phyloP scores from a whole-genome alignment of 2,113 vertebrate species.

The Paramisgurnus dabryanus region DNA sequence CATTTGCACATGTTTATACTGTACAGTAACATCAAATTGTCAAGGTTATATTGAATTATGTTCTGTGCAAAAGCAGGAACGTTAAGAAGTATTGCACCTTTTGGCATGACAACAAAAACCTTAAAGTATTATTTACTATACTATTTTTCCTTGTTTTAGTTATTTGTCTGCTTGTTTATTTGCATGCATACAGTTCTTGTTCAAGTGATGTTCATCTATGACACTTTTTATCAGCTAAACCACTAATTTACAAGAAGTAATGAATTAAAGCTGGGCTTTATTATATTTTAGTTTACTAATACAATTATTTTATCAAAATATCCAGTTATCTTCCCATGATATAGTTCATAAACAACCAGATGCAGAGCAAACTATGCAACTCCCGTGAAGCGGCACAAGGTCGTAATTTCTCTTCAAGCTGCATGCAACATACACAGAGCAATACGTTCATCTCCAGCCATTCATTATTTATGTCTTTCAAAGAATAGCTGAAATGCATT shows the following conservation, averaged over 20 bases:
- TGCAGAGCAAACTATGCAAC: neutral
- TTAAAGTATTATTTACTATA: too few relatives aligned
- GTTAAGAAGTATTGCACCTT: too few relatives aligned
- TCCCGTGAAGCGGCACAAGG: neutral
- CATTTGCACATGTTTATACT: too few relatives aligned
- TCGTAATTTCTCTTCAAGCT: slow-evolving; percentile 39
- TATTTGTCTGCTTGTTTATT: neutral
- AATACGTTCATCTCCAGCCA: slow-evolving; percentile 12
- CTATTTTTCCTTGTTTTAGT: too few relatives aligned
- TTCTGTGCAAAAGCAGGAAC: too few relatives aligned
- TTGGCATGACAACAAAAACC: too few relatives aligned
- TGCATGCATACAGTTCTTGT: neutral
- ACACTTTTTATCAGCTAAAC: too few relatives aligned
- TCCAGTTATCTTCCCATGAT: neutral
- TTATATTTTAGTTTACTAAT: too few relatives aligned
- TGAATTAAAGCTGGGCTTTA: too few relatives aligned
- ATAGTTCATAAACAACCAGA: neutral
- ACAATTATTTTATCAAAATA: neutral
- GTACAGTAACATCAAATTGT: too few relatives aligned
- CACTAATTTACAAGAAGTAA: too few relatives aligned
- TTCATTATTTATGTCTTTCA: slow-evolving; percentile 46
- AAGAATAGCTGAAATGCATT: slow-evolving; percentile 42
- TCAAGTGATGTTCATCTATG: neutral
- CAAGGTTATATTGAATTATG: too few relatives aligned
- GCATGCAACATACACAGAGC: neutral